phyloP scores from a whole-genome alignment of 2,797 vertebrate genomes.

The Odontamblyopus lacepedii region DNA sequence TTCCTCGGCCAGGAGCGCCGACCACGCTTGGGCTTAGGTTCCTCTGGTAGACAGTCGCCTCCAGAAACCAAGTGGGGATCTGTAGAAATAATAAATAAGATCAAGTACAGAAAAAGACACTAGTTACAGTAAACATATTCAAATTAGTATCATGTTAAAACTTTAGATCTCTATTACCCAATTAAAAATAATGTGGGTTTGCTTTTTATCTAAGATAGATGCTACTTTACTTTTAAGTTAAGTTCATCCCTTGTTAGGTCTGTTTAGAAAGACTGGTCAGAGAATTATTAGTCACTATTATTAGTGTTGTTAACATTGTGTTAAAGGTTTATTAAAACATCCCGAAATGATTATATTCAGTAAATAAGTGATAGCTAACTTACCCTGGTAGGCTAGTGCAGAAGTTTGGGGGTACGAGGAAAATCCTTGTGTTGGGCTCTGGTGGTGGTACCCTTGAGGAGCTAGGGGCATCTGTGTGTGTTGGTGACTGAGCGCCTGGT shows the following conservation, averaged over 20 bases:
- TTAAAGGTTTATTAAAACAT: background rate
- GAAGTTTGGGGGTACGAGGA: slow-evolving; percentile 84
- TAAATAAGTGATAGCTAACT: slow-evolving; percentile 54
- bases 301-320: background rate
- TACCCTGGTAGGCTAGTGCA: slow-evolving; percentile 92
- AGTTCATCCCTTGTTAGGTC: too few species aligned
- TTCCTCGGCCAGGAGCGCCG: slow-evolving; percentile 96
- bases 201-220: background rate
- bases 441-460: slow-evolving; percentile 82
- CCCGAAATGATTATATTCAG: background rate
- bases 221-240: too few species aligned
- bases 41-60: slow-evolving; percentile 88
- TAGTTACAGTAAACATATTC: background rate
- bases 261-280: background rate
- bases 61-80: slow-evolving; percentile 85
- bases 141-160: background rate
- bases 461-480: slow-evolving; percentile 80
- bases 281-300: background rate
- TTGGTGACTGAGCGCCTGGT: slow-evolving; percentile 71
- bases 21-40: slow-evolving; percentile 92
- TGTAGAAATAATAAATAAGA: slow-evolving; percentile 58
- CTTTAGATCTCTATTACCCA: background rate
- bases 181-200: too few species aligned
- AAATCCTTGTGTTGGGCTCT: slow-evolving; percentile 76
- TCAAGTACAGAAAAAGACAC: background rate